Evolutionary conservation across 2,113 vertebrate species (phyloP), one percentile per base, ranked within the genome.

Genomic region (Nannospalax galili): DNA sequence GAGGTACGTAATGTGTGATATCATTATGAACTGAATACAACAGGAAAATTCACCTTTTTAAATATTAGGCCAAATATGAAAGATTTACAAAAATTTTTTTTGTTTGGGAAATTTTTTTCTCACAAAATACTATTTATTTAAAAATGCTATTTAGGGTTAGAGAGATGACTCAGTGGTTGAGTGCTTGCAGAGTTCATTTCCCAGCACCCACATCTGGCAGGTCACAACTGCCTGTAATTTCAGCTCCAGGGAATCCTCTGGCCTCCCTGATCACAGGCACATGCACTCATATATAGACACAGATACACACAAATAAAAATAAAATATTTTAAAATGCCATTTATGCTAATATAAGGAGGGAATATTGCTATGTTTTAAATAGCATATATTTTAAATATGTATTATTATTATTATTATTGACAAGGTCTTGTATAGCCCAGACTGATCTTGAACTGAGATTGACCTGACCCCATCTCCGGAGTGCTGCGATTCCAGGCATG

Each of bases 321-420:
- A 28, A 40, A 62, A 28, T 62, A 40, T 62, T 42, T 14, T 78
- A 90, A 92, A 95, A 30, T 85, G 6, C 5, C 72, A 22, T 87
- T 88, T 90, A 74, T 92, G 19, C 20, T 58, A 93, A 84, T 28
- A 58, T 65, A 70, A 32, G 40, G 64, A 84, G 17, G 40, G 79
- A 70, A 67, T n/a, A 3, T 69, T 91, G 62, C 30, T 81, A 73
- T n/a, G n/a, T 82, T 96, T 95, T 16, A 12, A 96, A 70, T n/a
- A 75, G 28, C 65, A 69, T 87, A 70, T 79, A 91, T 77, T 86
- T 86, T 88, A 86, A 40, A 72, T 22, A 67, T 70, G 16, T 67
- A 58, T 82, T 89, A 67, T 30, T 30, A 73, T 20, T 65, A 8
- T 65, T 28, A 17, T 30, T 75, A 30, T 75, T 28, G 42, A 75